Base-by-base conservation (phyloP, 2,113 vertebrate species). In the Psettodes erumei region DNA sequence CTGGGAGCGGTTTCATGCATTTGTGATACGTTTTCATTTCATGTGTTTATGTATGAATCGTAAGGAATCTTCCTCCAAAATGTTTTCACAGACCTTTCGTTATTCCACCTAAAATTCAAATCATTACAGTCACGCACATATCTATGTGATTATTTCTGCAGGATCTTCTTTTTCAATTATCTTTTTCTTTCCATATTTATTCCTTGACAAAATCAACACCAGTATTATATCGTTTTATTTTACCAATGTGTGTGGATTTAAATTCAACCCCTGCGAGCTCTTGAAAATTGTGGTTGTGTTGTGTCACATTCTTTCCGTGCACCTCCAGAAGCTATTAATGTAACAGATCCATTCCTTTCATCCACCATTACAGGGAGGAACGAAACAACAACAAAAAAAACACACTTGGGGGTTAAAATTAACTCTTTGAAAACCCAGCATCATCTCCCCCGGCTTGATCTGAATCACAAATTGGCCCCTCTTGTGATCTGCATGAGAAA, bases 401-500 rank as follows among this genome's bases (percentile, higher is more conserved):
- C 65, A 48, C 67, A 81, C 76, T 85, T 77, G 43, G 23, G 77
- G 75, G 75, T 75, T 88, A 72, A 87, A 86, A 90, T 90, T 63
- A 81, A 87, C 82, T 82, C 88, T 89, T 81, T 84, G 79, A 89
- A 87, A 89, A 77, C 27, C 45, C 54, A 60, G 77, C 48, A 38
- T 83, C 66, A 65, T 71, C 55, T 79, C 75, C 65, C 72, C 81
- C n/a, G 71, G 67, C 71, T 86, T 88, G 83, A 89, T 91, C 78
- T 89, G 76, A 86, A 88, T 92, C 75, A 80, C 89, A 91, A 91
- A 91, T 88, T 86, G 87, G 67, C 28, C 75, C n/a, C 74, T 81
- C 77, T 83, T 90, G 70, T 78, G 81, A 91, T 91, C 87, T 90
- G 75, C 89, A 89, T 87, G 79, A 89, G 83, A 90, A 88, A 87